These are phyloP conservation scores for Parauchenoglanis ngamensis DNA, from an alignment of 2,797 vertebrate genomes.

Conservation along the genomic window DNA sequence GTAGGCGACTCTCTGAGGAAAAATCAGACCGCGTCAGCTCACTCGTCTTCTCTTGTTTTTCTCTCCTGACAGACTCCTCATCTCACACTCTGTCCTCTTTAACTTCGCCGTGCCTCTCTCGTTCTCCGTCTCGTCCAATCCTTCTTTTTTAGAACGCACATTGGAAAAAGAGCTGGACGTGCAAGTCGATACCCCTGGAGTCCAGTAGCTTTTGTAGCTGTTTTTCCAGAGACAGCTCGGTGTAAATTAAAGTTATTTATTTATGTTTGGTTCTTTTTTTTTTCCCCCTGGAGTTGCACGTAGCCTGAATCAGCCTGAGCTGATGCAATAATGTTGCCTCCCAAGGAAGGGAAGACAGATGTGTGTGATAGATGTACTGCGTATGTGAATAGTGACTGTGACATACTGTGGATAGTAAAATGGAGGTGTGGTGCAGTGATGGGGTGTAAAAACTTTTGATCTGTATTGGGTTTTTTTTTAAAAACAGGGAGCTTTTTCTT, in stretches of 20 bases:
- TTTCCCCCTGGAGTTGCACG: not conserved
- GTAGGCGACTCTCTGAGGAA: slow-evolving; percentile 72
- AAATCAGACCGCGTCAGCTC: slow-evolving; percentile 63
- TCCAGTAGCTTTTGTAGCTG: slow-evolving; percentile 3
- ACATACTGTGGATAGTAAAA: not conserved
- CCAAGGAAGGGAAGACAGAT: not conserved
- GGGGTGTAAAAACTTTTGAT: not conserved
- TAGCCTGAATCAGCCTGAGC: slow-evolving; percentile 1
- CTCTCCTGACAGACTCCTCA: slow-evolving; percentile 16
- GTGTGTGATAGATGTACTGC: not conserved
- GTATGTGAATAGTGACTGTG: not conserved
- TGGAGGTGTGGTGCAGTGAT: not conserved
- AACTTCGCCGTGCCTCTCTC: slow-evolving; percentile 56
- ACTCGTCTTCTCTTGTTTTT: slow-evolving; percentile 36
- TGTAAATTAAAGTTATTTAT: slow-evolving; percentile 15
- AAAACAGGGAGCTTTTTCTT: not conserved
- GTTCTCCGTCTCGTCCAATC: not conserved
- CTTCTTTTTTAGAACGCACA: not conserved
- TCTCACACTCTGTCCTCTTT: slow-evolving; percentile 47
- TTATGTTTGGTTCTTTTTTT: not conserved
- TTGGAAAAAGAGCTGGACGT: not conserved
- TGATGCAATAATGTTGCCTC: slow-evolving; percentile 10
- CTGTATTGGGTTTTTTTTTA: not conserved
- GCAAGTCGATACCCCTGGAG: slow-evolving; percentile 6
- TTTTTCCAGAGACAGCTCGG: not conserved